Evolutionary conservation across 2,113 vertebrate species (phyloP), one percentile per base, ranked within the genome.

Genomic region (Osmerus eperlanus): DNA sequence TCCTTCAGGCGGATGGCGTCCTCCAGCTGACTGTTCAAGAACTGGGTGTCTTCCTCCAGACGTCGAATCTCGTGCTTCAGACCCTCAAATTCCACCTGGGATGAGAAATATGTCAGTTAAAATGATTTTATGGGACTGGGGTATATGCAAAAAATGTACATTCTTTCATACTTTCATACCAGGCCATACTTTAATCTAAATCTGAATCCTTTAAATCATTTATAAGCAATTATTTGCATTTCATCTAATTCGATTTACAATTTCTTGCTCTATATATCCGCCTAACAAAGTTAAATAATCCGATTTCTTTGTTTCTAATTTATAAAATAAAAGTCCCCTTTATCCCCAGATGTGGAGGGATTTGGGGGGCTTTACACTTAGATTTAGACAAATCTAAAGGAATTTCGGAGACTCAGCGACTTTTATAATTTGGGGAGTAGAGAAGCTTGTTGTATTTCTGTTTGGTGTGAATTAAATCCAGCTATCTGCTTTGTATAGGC

Each of bases 41-140:
- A 97, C 85, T 98, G 96, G 0, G 93, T 94, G 78, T 98, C 97
- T 71, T 99, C 97, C 84, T 99, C 97, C 0, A 98, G 89, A 11
- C 97, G 93, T 78, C 97, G 96, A 89, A 97, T 96, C 87, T 99
- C 97, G 36, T 99, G 96, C 82, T 99, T 99, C 75, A 99, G 90
- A 76, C 97, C 96, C 88, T 99, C 97, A 72, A 99, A 99, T 84
- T 99, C 97, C 87, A 99, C 97, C 97, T 99, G 82, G 60, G 65
- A 21, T 4, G 63, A n/a, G 21, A 65, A 53, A 5, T 1, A 25
- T 23, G 18, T 63, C 12, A 72, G n/a, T 36, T 4, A 65, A 41
- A 65, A 14, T 7, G n/a, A 18, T n/a, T 14, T 29, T 16, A 7
- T 12, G 62, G 25, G 29, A 14, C 14, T 47, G 28, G 61, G 3